These are phyloP conservation scores for Conchocele bisecta DNA, from an alignment of 2,888 invertebrate species.

Conservation along the genomic window DNA sequence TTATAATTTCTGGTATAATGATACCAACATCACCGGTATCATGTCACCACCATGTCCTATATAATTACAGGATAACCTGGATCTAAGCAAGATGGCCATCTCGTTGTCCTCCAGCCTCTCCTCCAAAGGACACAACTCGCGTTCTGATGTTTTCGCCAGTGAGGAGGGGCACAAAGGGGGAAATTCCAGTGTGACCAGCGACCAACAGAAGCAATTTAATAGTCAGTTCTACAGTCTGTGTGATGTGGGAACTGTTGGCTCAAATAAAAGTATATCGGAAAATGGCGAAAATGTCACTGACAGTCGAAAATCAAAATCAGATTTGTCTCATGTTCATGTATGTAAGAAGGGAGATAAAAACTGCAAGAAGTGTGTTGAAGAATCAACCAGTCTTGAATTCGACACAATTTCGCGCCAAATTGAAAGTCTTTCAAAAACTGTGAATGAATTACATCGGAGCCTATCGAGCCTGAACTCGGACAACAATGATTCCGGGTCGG, in stretches of 20 bases:
- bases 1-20: no score
- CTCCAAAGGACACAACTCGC: constrained; percentile 47
- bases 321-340: constrained; percentile 29
- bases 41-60: no score
- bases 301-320: no score
- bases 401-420: constrained; percentile 76
- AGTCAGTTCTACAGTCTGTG: constrained; percentile 79
- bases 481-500: constrained; percentile 61
- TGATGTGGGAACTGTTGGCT: constrained; percentile 71
- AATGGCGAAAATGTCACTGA: constrained; percentile 56
- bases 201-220: constrained; percentile 73
- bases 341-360: constrained; percentile 47
- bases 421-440: constrained; percentile 75
- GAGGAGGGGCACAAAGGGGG: constrained; percentile 49
- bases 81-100: constrained; percentile 47
- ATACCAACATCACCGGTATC: no score
- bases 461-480: constrained; percentile 74
- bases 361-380: constrained; percentile 51
- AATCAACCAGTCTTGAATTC: constrained; percentile 64
- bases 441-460: constrained; percentile 74
- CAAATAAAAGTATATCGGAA: constrained; percentile 68
- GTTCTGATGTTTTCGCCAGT: constrained; percentile 29
- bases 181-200: constrained; percentile 32
- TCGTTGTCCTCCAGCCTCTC: constrained; percentile 48
- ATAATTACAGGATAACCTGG: constrained; percentile 16